phyloP scores from a whole-genome alignment of 2,113 vertebrate species.

The Pelusios castaneus region DNA sequence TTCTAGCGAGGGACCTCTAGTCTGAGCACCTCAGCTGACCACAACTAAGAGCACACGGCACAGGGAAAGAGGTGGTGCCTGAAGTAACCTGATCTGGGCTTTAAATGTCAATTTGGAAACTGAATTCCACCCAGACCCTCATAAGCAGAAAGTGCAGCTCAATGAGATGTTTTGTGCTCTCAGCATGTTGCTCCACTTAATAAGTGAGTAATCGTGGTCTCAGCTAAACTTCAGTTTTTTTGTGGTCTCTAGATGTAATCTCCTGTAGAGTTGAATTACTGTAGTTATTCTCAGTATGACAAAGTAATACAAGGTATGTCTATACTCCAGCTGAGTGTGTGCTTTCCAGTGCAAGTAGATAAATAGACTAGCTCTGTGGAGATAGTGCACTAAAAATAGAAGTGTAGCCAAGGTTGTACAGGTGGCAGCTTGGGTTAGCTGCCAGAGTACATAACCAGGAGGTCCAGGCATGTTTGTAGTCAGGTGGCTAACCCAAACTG shows the following conservation, averaged over 20 bases:
- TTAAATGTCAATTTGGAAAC: not conserved
- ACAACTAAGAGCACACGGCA: not conserved
- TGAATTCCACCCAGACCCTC: not conserved
- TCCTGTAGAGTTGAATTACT: not conserved
- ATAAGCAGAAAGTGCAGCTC: not conserved
- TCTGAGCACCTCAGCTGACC: not conserved
- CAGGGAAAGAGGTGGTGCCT: not conserved
- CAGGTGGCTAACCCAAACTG: not conserved
- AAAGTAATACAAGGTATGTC: not conserved
- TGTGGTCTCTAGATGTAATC: not conserved
- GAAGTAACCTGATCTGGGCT: conserved; percentile 7
- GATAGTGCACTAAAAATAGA: not conserved
- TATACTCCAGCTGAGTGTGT: not conserved
- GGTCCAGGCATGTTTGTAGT: not conserved
- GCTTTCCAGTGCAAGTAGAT: not conserved
- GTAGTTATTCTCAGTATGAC: not conserved
- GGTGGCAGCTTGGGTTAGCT: not conserved
- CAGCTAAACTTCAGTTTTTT: not conserved
- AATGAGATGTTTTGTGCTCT: not conserved
- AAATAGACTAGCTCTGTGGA: not conserved
- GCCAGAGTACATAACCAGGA: not conserved
- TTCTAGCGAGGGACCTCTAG: not conserved
- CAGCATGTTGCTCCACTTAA: not conserved
- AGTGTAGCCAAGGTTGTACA: not conserved
- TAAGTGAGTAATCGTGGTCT: not conserved